A percentile compares a stretch with the other conserved stretches of the same genome.
Evolutionary conservation across 2,797 vertebrate species (phyloP).

Genomic region (Aeoliscus strigatus): DNA sequence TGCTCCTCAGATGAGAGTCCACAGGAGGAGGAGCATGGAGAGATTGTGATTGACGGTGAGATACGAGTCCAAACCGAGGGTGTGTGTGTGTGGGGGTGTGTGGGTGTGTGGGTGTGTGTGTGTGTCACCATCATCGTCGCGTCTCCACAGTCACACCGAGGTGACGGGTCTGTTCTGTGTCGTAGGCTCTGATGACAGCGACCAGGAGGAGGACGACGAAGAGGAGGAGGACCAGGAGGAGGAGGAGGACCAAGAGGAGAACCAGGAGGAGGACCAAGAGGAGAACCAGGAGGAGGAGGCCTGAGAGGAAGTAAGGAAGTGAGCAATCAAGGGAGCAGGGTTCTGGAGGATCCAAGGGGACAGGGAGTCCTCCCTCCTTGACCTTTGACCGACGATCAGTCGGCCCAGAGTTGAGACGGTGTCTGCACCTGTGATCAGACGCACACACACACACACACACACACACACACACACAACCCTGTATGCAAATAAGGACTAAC

Average conservation of each 20-base stretch:
- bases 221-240: conserved; percentile 63
- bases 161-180: conserved; percentile 6
- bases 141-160: neutral
- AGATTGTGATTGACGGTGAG: conserved; percentile 75
- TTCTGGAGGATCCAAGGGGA: conserved; percentile 33
- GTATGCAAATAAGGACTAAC: too few relatives aligned
- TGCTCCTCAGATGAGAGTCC: conserved; percentile 68
- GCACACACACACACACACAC: too few relatives aligned
- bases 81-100: too few relatives aligned
- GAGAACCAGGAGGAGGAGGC: conserved; percentile 65
- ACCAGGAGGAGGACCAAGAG: conserved; percentile 65
- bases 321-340: conserved; percentile 48
- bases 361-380: too few relatives aligned
- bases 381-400: too few relatives aligned
- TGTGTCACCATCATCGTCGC: neutral
- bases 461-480: too few relatives aligned
- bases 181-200: conserved; percentile 73
- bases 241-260: too few relatives aligned
- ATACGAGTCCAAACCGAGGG: conserved; percentile 7
- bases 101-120: too few relatives aligned
- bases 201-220: conserved; percentile 65
- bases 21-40: conserved; percentile 55
- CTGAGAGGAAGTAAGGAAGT: conserved; percentile 42
- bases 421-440: too few relatives aligned
- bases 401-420: too few relatives aligned